Conservation (phyloP, 2,797 vertebrate species). For the Peromyscus aztecus region DNA sequence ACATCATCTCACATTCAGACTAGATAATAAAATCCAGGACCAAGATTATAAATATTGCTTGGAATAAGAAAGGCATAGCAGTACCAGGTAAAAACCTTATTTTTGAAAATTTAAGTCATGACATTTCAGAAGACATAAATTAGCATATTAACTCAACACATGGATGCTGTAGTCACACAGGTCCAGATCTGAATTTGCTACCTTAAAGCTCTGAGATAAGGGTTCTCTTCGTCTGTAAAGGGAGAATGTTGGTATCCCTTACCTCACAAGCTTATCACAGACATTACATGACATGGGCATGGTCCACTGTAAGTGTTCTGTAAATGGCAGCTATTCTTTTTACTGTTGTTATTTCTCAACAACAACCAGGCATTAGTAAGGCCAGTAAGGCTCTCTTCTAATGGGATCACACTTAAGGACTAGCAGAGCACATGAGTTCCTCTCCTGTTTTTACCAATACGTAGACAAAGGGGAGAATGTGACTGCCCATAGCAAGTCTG, state of each 20-base stretch:
- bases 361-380: background rate
- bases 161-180: background rate
- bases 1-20: constrained; percentile 8
- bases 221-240: background rate
- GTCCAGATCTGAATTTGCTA: constrained; percentile 23
- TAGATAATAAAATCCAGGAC: constrained; percentile 10
- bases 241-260: constrained; percentile 4
- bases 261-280: background rate
- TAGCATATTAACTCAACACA: background rate
- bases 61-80: background rate
- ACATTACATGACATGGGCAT: background rate
- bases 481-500: constrained; percentile 8
- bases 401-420: constrained; percentile 53
- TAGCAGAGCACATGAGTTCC: constrained; percentile 31
- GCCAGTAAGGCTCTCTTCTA: background rate
- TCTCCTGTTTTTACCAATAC: constrained; percentile 43
- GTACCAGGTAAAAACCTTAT: background rate
- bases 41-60: constrained; percentile 11
- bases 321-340: background rate
- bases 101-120: constrained; percentile 20
- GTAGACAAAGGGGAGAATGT: background rate
- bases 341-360: background rate
- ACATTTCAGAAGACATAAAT: background rate
- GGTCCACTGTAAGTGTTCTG: background rate
- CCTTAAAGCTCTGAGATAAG: background rate